Evolutionary conservation across 30 jellyfish, hydroid and myxozoan genomes (phyloP), one percentile per base, ranked within the genome.

Genomic region (Haliclystus octoradiatus): DNA sequence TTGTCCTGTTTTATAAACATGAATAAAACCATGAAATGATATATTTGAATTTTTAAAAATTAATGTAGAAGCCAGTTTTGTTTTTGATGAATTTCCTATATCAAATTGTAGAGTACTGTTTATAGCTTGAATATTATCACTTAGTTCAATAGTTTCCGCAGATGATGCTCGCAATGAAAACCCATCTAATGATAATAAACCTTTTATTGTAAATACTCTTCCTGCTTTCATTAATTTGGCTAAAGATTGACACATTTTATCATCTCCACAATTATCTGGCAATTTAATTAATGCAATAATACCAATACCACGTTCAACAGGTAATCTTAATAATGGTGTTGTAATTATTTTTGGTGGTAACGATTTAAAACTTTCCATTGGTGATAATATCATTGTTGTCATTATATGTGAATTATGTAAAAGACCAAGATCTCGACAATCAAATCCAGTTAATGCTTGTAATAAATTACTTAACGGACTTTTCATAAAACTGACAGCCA

Each of bases 261-360:
- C 99, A 51, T 91, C 99, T 7, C 99, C 99, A 63, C 99, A 91
- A 60, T 91, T 83, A 66, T 91, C 99, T 50, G 99, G 99, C 40
- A 91, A 78, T 68, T 76, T 78, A 52, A 91, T 63, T 23, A 91
- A 75, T 0, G 95, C 95, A 29, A 91, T 61, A 0, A 91, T 68
- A 28, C 93, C 72, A 3, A 91, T 27, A 14, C 95, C 94, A 34
- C 78, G 68, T 22, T 68, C 90, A 25, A 83, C 95, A 0, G 99
- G 99, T 24, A 91, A 49, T 31, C 99, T 78, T 2, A 91, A 71
- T 34, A 91, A 52, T 14, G 99, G 99, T 19, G 99, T 91, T 27
- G 99, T 91, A 1, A 91, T 91, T 30, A 91, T 91, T 52, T 91
- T 93, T 9, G 99, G 99, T 0, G 99, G 99, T 26, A 91, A 73